These are phyloP conservation scores for Epistrophe eligans DNA, from an alignment of 2,888 invertebrate genomes.

Conservation along the genomic window DNA sequence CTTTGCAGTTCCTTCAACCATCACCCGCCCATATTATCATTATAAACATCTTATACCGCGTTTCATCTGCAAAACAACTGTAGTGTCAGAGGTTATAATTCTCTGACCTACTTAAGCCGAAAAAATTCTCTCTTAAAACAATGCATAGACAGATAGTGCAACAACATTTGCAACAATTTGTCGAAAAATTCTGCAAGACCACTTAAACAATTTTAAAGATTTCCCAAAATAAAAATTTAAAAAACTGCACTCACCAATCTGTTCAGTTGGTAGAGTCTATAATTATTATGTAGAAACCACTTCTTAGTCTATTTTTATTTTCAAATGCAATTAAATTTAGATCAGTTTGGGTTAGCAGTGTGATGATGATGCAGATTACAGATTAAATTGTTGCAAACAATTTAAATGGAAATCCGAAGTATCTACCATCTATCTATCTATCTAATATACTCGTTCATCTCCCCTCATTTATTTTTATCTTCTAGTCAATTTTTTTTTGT, in stretches of 20 bases:
- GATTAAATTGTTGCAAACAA: constrained; percentile 67
- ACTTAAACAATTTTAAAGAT: constrained; percentile 67
- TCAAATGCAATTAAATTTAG: constrained; percentile 58
- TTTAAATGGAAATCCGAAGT: constrained; percentile 36
- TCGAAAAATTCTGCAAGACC: constrained; percentile 59
- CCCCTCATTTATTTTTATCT: constrained; percentile 3
- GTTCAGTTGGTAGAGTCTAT: constrained; percentile 35
- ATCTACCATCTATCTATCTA: not conserved
- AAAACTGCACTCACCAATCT: constrained; percentile 16
- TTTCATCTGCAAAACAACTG: constrained; percentile 4
- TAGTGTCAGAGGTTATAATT: constrained; percentile 71
- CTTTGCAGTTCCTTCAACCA: not conserved
- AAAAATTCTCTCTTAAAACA: constrained; percentile 64
- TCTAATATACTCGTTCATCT: not conserved
- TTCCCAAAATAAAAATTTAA: constrained; percentile 65
- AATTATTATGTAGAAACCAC: constrained; percentile 61
- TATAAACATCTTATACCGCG: not conserved
- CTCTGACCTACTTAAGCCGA: constrained; percentile 52
- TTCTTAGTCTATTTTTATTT: constrained; percentile 64
- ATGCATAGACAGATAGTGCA: constrained; percentile 14
- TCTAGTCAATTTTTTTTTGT: not conserved
- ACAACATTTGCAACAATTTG: constrained; percentile 56
- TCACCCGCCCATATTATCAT: not conserved
- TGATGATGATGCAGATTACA: constrained; percentile 42
- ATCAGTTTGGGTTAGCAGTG: constrained; percentile 41